These are phyloP conservation scores for Glaucopsyche alexis DNA, from an alignment of 2,888 invertebrate genomes.

Conservation along the genomic window DNA sequence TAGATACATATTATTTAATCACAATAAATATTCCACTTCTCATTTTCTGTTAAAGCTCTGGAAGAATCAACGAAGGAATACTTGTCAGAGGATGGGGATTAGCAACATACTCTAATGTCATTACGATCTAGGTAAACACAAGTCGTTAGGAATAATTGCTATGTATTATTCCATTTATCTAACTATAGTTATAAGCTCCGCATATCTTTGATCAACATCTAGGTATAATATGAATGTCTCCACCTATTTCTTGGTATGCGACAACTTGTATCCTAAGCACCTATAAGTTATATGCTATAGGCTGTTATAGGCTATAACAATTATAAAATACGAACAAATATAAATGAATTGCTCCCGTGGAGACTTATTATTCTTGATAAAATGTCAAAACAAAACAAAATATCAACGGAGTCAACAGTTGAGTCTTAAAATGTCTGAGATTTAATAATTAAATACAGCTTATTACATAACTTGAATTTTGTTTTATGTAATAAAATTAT, in stretches of 20 bases:
- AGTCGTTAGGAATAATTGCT: not conserved
- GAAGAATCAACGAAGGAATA: not conserved
- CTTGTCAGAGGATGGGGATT: not conserved
- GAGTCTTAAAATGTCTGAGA: not conserved
- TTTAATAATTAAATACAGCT: not conserved
- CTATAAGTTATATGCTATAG: not conserved
- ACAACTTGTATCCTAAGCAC: slow-evolving; percentile 5
- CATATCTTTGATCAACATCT: not conserved
- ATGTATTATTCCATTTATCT: not conserved
- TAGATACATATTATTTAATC: too few relatives aligned
- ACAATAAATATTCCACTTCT: not conserved
- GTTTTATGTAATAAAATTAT: not conserved
- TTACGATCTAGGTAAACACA: not conserved
- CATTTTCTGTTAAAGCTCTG: not conserved
- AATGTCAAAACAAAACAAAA: not conserved
- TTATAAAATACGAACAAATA: too few relatives aligned
- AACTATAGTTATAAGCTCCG: not conserved
- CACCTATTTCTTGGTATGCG: not conserved
- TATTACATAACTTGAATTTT: not conserved
- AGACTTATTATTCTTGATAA: too few relatives aligned
- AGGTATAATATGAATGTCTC: not conserved
- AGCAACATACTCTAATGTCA: not conserved
- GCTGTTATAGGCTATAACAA: too few relatives aligned
- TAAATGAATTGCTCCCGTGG: too few relatives aligned
- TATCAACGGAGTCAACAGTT: not conserved